These are phyloP conservation scores for Vanessa cardui DNA, from an alignment of 2,888 invertebrate species.

Conservation along the genomic window DNA sequence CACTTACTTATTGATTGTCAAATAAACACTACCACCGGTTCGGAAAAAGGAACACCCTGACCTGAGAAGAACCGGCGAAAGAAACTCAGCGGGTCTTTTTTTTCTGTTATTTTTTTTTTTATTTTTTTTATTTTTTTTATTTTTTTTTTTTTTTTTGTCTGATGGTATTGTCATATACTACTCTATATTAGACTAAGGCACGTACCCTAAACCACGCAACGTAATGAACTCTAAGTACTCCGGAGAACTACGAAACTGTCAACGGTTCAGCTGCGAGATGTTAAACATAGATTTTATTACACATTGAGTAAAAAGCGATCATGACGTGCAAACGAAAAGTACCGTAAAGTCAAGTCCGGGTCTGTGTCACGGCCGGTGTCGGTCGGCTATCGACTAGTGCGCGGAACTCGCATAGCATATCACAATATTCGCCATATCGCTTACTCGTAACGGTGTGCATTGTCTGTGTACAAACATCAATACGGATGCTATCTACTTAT, in stretches of 20 bases:
- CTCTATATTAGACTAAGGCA: constrained; percentile 27
- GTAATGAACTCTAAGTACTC: constrained; percentile 11
- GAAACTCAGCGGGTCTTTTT: too few relatives aligned
- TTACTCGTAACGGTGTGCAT: constrained; percentile 18
- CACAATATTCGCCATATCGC: constrained; percentile 28
- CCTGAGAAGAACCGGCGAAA: too few relatives aligned
- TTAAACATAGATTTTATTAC: background rate
- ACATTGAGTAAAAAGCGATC: background rate
- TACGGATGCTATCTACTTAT: constrained; percentile 17
- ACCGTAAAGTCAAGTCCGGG: background rate
- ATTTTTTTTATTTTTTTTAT: too few relatives aligned
- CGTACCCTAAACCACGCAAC: constrained; percentile 12
- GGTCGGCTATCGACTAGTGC: background rate
- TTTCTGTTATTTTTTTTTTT: too few relatives aligned
- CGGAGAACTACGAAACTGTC: constrained; percentile 9
- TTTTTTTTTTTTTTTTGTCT: too few relatives aligned
- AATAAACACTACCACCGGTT: too few relatives aligned
- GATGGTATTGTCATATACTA: constrained; percentile 8
- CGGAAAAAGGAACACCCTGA: too few relatives aligned
- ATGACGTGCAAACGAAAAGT: background rate
- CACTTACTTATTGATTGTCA: too few relatives aligned
- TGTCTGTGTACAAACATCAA: constrained; percentile 28
- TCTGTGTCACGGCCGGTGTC: background rate
- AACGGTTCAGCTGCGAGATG: background rate
- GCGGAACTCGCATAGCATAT: constrained; percentile 16